phyloP scores from a whole-genome alignment of 2,888 invertebrate genomes.

The Latrodectus elegans region DNA sequence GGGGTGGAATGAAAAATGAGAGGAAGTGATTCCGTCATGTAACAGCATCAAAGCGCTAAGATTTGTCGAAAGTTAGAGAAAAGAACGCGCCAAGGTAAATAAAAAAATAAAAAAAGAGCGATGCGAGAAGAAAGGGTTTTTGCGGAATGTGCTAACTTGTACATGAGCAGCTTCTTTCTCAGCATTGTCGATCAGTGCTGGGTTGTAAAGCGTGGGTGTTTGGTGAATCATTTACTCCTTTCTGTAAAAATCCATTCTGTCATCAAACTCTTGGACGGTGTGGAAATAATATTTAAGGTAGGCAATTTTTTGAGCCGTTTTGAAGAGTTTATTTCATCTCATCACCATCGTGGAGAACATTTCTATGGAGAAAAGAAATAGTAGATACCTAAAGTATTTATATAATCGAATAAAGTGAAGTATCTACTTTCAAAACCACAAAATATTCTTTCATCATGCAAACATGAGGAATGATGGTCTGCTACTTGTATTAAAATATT shows the following conservation, averaged over 20 bases:
- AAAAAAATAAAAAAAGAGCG: background rate
- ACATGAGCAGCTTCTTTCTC: background rate
- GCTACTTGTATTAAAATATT: too few species aligned
- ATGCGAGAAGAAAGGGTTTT: background rate
- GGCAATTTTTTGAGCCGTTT: background rate
- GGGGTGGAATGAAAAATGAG: background rate
- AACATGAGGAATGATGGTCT: too few species aligned
- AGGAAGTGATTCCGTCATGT: background rate
- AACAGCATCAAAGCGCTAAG: conserved; percentile 13
- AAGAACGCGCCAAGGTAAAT: background rate
- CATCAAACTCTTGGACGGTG: background rate
- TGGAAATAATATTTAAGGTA: background rate
- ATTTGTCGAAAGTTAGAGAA: conserved; percentile 20
- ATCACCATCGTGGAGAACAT: too few species aligned
- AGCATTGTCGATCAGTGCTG: background rate
- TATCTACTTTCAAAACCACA: too few species aligned
- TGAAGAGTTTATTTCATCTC: background rate
- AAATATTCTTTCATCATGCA: too few species aligned
- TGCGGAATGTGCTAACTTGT: background rate
- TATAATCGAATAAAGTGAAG: too few species aligned
- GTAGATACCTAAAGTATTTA: too few species aligned
- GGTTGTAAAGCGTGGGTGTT: background rate
- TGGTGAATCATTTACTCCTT: background rate
- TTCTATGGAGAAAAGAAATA: too few species aligned
- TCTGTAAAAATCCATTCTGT: background rate